Evolutionary conservation across 2,113 vertebrate genomes (phyloP).

Genomic region (Coptodon bakossiorum): DNA sequence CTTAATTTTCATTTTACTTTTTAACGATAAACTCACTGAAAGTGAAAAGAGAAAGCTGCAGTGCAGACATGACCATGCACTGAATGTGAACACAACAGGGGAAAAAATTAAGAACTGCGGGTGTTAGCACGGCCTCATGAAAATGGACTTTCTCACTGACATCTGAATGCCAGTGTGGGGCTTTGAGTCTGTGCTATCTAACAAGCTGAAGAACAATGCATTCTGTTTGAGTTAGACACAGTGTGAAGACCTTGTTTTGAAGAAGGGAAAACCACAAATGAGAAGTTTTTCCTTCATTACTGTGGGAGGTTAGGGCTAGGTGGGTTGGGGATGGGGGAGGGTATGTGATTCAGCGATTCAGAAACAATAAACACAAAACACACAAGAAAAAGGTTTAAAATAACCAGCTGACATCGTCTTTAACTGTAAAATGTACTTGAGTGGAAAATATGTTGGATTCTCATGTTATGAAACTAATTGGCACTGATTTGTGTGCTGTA

Average conservation of each 20-base stretch:
- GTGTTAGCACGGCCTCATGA: background rate
- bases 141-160: background rate
- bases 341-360: background rate
- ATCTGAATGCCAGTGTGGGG: background rate
- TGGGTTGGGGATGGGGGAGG: background rate
- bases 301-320: background rate
- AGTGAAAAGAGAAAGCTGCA: background rate
- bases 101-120: background rate
- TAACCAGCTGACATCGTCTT: background rate
- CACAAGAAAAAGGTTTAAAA: background rate
- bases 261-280: background rate
- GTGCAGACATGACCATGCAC: background rate
- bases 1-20: background rate
- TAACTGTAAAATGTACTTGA: background rate
- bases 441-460: background rate
- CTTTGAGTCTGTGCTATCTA: constrained; percentile 1
- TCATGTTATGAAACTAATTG: background rate
- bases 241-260: background rate
- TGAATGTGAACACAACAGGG: background rate
- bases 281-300: background rate
- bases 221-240: background rate
- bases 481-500: background rate
- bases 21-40: background rate
- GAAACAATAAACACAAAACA: background rate
- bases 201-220: background rate